Evolutionary conservation across 2,797 vertebrate species (phyloP).

Genomic region (Chelidonichthys spinosus): DNA sequence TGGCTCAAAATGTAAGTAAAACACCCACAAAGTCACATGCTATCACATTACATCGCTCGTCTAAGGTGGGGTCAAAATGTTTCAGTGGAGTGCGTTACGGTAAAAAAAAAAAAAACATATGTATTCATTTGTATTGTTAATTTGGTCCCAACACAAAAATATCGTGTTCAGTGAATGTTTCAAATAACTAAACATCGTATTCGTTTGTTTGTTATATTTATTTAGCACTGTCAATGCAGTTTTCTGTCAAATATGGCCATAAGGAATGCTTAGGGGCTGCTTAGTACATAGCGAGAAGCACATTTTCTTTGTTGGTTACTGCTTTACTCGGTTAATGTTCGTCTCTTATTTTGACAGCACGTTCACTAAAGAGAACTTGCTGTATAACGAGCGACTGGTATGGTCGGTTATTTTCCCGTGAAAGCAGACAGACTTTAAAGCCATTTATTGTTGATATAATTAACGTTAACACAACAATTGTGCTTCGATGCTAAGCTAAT

Average conservation of each 20-base stretch:
- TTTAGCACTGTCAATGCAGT: background rate
- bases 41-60: slow-evolving; percentile 22
- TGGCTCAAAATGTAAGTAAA: slow-evolving; percentile 5
- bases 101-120: slow-evolving; percentile 24
- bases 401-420: accelerated
- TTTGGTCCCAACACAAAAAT: background rate
- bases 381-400: background rate
- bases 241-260: background rate
- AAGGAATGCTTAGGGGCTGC: slow-evolving; percentile 13
- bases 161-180: accelerated
- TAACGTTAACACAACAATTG: slow-evolving; percentile 14
- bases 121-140: background rate
- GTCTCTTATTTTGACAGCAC: background rate
- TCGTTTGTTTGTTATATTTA: background rate
- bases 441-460: slow-evolving; percentile 1
- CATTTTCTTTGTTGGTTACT: slow-evolving; percentile 70
- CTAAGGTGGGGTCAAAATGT: slow-evolving; percentile 25
- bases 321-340: slow-evolving; percentile 25
- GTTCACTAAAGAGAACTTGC: background rate
- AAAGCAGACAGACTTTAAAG: background rate
- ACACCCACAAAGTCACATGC: slow-evolving; percentile 4
- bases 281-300: slow-evolving; percentile 39
- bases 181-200: background rate
- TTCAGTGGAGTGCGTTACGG: slow-evolving; percentile 23
- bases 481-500: slow-evolving; percentile 44